Base-by-base conservation (phyloP, 2,113 vertebrate genomes). In the Anolis carolinensis region DNA sequence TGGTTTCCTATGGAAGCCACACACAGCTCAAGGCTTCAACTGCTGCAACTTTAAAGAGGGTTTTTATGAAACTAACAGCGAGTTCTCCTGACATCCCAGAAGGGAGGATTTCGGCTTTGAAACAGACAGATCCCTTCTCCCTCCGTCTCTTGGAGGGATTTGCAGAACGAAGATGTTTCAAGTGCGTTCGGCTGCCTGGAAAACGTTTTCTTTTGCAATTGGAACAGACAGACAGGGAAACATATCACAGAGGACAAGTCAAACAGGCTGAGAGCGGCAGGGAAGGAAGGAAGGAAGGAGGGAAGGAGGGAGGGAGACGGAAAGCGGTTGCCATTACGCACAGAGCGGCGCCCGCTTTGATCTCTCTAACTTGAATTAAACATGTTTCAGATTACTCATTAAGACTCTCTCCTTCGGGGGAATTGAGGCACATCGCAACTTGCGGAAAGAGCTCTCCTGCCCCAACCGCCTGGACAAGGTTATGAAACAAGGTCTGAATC, bases 331-430 rank as follows among this genome's bases (percentile, higher is more conserved):
- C 78, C 59, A 0, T 88, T 89, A 86, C 18, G n/a, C 21, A 82
- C 55, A 70, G 52, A 86, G 86, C 81, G 0, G 59, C 82, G 89
- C 88, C 79, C 83, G 50, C 88, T 94, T 94, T 91, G 93, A 91
- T 95, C 88, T 92, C 90, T 25, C 81, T 82, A 77, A 94, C 84
- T 88, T 89, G 91, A 93, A 93, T 94, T 92, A 91, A 95, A 89
- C 89, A 93, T 78, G 79, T 71, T 90, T 90, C 92, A 88, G 91
- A 93, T 93, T 91, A 92, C 92, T 95, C 86, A 92, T 89, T 76
- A 92, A 6, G 76, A 88, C 87, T 55, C 36, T 73, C 87, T 86
- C 92, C 89, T 92, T 88, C 87, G 85, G 90, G 88, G 91, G 91
- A n/a, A 91, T 87, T 89, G 86, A 81, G 67, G 90, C 83, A 93